Base-by-base conservation (phyloP, 2,888 invertebrate genomes). In the Eilema sororculum region DNA sequence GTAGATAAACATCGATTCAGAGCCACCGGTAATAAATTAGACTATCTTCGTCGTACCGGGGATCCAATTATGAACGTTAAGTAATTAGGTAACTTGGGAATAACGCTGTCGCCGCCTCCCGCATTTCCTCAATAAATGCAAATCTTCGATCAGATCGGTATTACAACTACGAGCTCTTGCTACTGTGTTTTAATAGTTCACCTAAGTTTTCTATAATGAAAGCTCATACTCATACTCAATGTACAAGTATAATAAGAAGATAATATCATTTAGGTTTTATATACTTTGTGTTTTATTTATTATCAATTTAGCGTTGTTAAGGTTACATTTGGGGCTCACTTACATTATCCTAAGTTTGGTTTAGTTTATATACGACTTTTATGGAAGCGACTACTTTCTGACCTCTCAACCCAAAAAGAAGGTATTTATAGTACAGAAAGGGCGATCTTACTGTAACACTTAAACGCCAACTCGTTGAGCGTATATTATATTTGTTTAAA, bases 51-150 rank as follows among this genome's bases (percentile, higher is more conserved):
- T 78, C 73, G 73, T 75, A 76, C 78, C 85, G 85, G 84, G 79
- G 80, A 84, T 84, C 81, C 85, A 86, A 86, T 86, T 83, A 86
- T 83, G 78, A 83, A 80, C 85, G 78, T 82, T 79, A 80, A 86
- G 85, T 87, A 85, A 87, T 86, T 86, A 85, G 82, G 82, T 82
- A 75, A 77, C 78, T 78, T 69, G 86, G 82, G 83, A 82, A 72
- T 67, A 61, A 57, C 70, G 33, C 46, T 65, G 71, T 70, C 72
- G 71, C 75, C 78, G 78, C 73, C 73, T 72, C 66, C 72, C 80
- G 68, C 72, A 71, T 77, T 81, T 78, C 78, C 77, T 76, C 76
- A 72, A 72, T 78, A 73, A 81, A 80, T 79, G 80, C 79, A 83
- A 81, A 85, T 83, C 79, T 78, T 41, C 62, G 73, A 80, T 80